Conservation (phyloP, 1,140 invertebrate genomes). For the Phymastichus coffea region DNA sequence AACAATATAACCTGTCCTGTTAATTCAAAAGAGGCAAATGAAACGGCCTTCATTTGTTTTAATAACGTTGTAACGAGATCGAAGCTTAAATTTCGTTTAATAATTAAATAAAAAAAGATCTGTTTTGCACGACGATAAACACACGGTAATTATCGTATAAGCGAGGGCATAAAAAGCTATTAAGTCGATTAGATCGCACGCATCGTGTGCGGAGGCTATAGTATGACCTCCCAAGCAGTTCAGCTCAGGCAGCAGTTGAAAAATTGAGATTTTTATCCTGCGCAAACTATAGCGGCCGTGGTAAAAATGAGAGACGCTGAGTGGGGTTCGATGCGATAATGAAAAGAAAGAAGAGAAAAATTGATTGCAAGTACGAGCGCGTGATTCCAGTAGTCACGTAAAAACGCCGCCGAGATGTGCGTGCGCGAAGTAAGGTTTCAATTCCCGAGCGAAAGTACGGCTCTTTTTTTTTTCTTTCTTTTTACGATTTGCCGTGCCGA, state of each 20-base stretch:
- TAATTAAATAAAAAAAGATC: too few species aligned
- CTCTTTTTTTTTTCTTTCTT: too few species aligned
- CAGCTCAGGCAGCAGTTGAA: background rate
- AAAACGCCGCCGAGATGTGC: constrained; percentile 10
- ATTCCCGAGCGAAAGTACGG: too few species aligned
- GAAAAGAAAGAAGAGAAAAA: constrained; percentile 12
- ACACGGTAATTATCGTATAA: too few species aligned
- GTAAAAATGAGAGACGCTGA: constrained; percentile 6
- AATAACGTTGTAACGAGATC: too few species aligned
- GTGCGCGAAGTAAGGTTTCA: constrained; percentile 14
- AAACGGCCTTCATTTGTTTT: too few species aligned
- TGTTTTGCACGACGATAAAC: too few species aligned
- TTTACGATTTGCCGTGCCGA: too few species aligned
- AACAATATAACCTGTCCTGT: too few species aligned
- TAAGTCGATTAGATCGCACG: constrained; percentile 5
- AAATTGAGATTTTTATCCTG: constrained; percentile 24
- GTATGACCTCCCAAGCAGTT: constrained; percentile 19
- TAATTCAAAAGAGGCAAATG: too few species aligned
- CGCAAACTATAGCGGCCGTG: background rate
- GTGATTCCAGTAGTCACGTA: constrained; percentile 23
- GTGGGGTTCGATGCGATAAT: too few species aligned
- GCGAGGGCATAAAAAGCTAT: background rate
- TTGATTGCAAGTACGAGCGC: constrained; percentile 13
- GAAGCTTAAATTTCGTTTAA: too few species aligned
- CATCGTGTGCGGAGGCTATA: background rate